phyloP scores from a whole-genome alignment of 1,140 invertebrate species.

The Camponotus vicinus region DNA sequence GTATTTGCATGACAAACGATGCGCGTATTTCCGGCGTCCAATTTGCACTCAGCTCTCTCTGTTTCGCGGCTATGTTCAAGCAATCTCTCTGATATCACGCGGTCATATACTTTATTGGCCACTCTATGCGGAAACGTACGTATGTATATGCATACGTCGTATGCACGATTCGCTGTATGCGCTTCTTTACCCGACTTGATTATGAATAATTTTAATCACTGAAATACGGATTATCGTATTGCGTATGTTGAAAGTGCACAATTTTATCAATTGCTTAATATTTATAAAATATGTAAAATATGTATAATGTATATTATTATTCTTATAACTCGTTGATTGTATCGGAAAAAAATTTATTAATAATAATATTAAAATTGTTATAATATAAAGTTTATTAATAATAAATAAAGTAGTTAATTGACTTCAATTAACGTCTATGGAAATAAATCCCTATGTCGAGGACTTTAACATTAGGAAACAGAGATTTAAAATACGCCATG shows the following conservation, averaged over 20 bases:
- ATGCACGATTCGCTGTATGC: not conserved
- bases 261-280: not conserved
- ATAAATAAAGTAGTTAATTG: not conserved
- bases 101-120: constrained; percentile 60
- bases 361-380: too few relatives aligned
- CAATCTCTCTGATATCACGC: constrained; percentile 61
- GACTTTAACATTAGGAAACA: not conserved
- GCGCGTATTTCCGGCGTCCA: constrained; percentile 59
- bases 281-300: not conserved
- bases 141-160: constrained; percentile 12
- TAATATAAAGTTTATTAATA: too few relatives aligned
- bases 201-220: constrained; percentile 34
- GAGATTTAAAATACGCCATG: not conserved
- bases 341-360: too few relatives aligned
- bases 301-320: not conserved
- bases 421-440: not conserved
- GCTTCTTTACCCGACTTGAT: constrained; percentile 33
- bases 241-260: too few relatives aligned
- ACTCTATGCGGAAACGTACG: constrained; percentile 35
- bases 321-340: not conserved
- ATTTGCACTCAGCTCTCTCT: constrained; percentile 49
- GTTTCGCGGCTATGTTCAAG: constrained; percentile 55
- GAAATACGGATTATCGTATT: not conserved
- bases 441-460: not conserved
- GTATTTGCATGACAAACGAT: constrained; percentile 83